Percentiles rank a stretch among this genome's conserved stretches.
Evolutionary conservation across 2,888 invertebrate genomes (phyloP).

Genomic region (Ctena decussata): DNA sequence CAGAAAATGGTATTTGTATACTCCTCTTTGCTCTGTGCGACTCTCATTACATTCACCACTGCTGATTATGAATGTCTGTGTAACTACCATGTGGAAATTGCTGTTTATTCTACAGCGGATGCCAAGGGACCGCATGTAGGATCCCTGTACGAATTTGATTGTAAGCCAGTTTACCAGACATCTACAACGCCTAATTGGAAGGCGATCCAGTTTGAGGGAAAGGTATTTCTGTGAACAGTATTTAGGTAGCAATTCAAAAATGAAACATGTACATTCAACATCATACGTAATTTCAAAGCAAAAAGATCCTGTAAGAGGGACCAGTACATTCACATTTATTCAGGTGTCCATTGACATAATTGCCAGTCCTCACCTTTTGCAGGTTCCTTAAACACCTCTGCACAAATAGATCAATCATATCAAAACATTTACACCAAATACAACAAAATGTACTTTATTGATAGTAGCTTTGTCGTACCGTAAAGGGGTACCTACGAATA

Average conservation of each 20-base stretch:
- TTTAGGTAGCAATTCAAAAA: background rate
- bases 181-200: background rate
- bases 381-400: too few relatives aligned
- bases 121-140: slow-evolving; percentile 17
- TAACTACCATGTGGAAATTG: slow-evolving; percentile 49
- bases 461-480: too few relatives aligned
- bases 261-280: background rate
- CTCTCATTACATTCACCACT: background rate
- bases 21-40: background rate
- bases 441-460: too few relatives aligned
- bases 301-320: background rate
- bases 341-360: too few relatives aligned
- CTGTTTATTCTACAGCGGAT: slow-evolving; percentile 13
- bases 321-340: too few relatives aligned
- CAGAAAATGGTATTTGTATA: background rate
- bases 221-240: background rate
- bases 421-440: too few relatives aligned
- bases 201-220: background rate
- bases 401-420: too few relatives aligned
- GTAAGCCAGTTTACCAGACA: slow-evolving; percentile 33
- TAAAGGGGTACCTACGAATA: too few relatives aligned
- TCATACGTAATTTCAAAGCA: background rate
- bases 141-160: slow-evolving; percentile 58
- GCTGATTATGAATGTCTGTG: slow-evolving; percentile 59
- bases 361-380: too few relatives aligned